A percentile compares a stretch with the other conserved stretches of the same genome.
Evolutionary conservation across 2,113 vertebrate species (phyloP).

Genomic region (Eublepharis macularius): DNA sequence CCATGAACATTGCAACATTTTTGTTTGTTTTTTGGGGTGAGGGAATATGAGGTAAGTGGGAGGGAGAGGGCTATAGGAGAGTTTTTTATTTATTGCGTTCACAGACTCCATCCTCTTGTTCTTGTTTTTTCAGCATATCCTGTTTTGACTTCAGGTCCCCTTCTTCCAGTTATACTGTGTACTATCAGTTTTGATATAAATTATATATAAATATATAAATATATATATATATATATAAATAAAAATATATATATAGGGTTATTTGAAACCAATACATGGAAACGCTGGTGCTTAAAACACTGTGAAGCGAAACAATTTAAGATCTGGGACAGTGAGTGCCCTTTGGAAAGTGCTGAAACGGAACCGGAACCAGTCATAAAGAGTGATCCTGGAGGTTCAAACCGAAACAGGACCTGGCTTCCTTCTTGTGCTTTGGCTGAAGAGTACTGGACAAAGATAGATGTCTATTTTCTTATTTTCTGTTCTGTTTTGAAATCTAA

Average conservation of each 20-base stretch:
- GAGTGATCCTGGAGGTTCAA: conserved; percentile 65
- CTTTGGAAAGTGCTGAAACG: conserved; percentile 74
- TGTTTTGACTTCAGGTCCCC: conserved; percentile 80
- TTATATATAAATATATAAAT: conserved; percentile 81
- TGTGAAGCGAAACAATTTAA: conserved; percentile 88
- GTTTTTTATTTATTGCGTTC: conserved; percentile 98
- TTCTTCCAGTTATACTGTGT: conserved; percentile 83
- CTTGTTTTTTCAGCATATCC: conserved; percentile 77
- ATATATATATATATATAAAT: conserved; percentile 84
- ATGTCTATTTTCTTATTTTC: conserved; percentile 61
- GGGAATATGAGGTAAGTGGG: conserved; percentile 32
- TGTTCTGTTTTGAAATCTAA: conserved; percentile 62
- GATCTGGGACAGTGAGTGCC: conserved; percentile 79
- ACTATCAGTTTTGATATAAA: conserved; percentile 88
- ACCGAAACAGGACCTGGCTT: conserved; percentile 56
- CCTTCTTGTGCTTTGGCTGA: conserved; percentile 62
- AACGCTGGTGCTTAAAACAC: conserved; percentile 99
- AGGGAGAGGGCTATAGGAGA: conserved; percentile 58
- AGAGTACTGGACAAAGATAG: conserved; percentile 59
- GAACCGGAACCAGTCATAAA: conserved; percentile 70
- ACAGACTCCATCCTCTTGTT: conserved; percentile 82
- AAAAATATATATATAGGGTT: conserved; percentile 87
- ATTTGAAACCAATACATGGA: conserved; percentile 89
- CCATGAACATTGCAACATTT: conserved; percentile 89
- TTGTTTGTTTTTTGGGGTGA: conserved; percentile 73